Base-by-base conservation (phyloP, 2,888 invertebrate genomes). In the Norana najaformis region DNA sequence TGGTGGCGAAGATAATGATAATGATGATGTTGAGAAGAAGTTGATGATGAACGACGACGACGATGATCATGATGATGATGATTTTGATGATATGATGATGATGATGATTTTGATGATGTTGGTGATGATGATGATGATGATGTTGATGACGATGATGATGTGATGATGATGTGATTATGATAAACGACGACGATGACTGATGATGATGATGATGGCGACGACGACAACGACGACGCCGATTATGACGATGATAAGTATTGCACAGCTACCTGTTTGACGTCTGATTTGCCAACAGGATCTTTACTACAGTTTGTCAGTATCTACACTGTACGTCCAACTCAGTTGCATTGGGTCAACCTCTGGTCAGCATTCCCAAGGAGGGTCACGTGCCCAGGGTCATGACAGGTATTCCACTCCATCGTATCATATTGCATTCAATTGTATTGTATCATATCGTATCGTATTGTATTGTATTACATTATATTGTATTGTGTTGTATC, bases 41-140 rank as follows among this genome's bases (percentile, higher is more conserved):
- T 69, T 69, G 69, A 89, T 69, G 89, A 53, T 89, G 89, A 89
- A 85, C 85, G 85, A 83, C 85, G 89, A 88, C 35, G 85, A 88
- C 35, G 89, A 89, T 88, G n/a, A 89, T 89, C 85, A 89, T 88
- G 89, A 85, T 89, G 89, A 89, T 88, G 89, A 37, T 88, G 90
- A 88, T 90, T 85, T 88, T 88, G 90, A 90, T 38, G 90, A 83
- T 30, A n/a, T 47, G 90, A 90, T 88, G 88, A 88, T 47, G 90
- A 82, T 82, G 38, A 89, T 13, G 82, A 89, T 89, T 83, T 83
- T 83, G 38, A 83, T 89, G 83, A 89, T 85, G n/a, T n/a, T n/a
- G n/a, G n/a, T n/a, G n/a, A n/a, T n/a, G n/a, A n/a, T n/a, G n/a
- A n/a, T n/a, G n/a, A n/a, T 13, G 47, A 39, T 89, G 89, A 85